phyloP scores from a whole-genome alignment of 2,797 vertebrate genomes.

The Staurois parvus region DNA sequence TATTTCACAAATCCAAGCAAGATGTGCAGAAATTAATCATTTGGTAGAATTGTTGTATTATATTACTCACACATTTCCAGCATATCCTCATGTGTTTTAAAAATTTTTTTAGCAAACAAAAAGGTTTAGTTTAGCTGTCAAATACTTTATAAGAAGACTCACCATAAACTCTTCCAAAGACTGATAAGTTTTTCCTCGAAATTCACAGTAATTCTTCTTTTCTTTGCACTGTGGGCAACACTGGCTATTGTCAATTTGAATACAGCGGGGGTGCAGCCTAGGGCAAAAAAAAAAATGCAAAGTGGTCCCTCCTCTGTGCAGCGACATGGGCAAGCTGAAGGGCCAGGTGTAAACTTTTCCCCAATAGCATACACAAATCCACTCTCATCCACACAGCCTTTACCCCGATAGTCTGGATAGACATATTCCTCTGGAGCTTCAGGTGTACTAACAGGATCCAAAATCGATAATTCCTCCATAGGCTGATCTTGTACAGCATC shows the following conservation, averaged over 20 bases:
- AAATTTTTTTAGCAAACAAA: no score
- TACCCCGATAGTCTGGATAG: conserved; percentile 96
- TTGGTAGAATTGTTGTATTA: neutral
- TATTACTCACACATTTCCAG: neutral
- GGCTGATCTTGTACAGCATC: conserved; percentile 76
- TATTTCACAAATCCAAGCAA: no score
- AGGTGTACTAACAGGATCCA: conserved; percentile 79
- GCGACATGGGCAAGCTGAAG: conserved; percentile 94
- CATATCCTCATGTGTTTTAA: neutral
- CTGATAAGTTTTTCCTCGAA: conserved; percentile 91
- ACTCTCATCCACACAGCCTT: conserved; percentile 97
- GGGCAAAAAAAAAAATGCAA: conserved; percentile 95
- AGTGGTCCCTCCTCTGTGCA: conserved; percentile 98
- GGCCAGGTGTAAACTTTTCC: conserved; percentile 94
- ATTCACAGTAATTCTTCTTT: conserved; percentile 96
- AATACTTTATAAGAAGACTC: conserved; percentile 68
- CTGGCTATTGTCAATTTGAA: conserved; percentile 95
- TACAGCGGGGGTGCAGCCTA: conserved; percentile 92
- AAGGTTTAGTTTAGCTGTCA: no score
- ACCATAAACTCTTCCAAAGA: conserved; percentile 97
- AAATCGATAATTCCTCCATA: conserved; percentile 80
- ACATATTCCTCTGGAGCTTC: conserved; percentile 92
- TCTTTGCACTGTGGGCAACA: conserved; percentile 98
- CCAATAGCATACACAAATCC: conserved; percentile 97
- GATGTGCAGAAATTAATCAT: neutral